Evolutionary conservation across 2,113 vertebrate species (phyloP), one percentile per base, ranked within the genome.

Genomic region (Fukomys damarensis): DNA sequence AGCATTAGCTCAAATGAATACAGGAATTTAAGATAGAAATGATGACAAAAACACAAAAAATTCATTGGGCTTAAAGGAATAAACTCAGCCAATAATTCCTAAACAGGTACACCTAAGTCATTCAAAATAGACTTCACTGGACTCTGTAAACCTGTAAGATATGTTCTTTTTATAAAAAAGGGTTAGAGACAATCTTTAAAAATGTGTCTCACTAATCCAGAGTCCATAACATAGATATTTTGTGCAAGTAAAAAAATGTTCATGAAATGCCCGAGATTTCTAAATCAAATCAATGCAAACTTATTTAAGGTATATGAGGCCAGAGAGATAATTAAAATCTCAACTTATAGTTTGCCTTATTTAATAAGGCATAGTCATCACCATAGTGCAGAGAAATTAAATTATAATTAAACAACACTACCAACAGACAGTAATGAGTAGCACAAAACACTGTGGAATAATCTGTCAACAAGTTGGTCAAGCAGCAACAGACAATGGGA

Each of bases 211-310:
- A 43, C 22, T 77, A 77, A 93, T 35, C 20, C 24, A 54, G 7
- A 70, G 7, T 32, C 17, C 12, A 68, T 86, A 41, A 61, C 17
- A 68, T 59, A 66, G 5, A n/a, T 56, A 56, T 46, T 72, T 93
- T 82, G 30, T 82, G 2, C 38, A 91, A 81, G 41, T 46, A 46
- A 76, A 85, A 85, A 3, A 54, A 0, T 30, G 72, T 28, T 77
- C 32, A 65, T 77, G n/a, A 61, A 74, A 96, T 82, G 22, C 17
- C 49, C 85, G 32, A 46, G 17, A 66, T 77, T 72, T 86, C 35
- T 86, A 97, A 94, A 88, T 72, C 5, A 72, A 87, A 89, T n/a
- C 66, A 89, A 86, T 30, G 72, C 30, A 79, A 83, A 68, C 4
- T 22, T 91, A 88, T 35, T 93, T 63, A 58, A 46, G 30, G 10